Conservation (phyloP, 2,888 invertebrate genomes). For the Andrena fulva region DNA sequence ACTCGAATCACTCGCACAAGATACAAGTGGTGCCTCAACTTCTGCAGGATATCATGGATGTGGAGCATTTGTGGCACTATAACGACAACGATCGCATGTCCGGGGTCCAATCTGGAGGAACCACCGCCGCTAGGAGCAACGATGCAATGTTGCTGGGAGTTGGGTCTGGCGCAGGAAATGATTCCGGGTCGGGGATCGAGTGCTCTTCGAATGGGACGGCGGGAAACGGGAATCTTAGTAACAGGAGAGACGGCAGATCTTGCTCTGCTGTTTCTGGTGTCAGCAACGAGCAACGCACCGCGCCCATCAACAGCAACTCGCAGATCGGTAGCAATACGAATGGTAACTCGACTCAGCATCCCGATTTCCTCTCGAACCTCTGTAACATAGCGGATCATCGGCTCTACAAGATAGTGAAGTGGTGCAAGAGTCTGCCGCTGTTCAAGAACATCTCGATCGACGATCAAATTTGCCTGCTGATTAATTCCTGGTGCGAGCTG, state of each 20-base stretch:
- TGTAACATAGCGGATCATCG: constrained; percentile 98
- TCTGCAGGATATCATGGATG: constrained; percentile 96
- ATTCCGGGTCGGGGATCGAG: constrained; percentile 43
- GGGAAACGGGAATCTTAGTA: constrained; percentile 64
- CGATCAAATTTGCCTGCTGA: constrained; percentile 98
- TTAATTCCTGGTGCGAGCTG: constrained; percentile 99
- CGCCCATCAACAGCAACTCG: constrained; percentile 62
- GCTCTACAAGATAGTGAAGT: constrained; percentile 98
- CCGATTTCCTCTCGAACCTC: constrained; percentile 94
- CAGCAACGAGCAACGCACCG: constrained; percentile 70
- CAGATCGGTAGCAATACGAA: constrained; percentile 70
- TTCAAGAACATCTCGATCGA: constrained; percentile 99
- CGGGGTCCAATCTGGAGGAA: constrained; percentile 78
- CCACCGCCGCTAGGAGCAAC: constrained; percentile 36
- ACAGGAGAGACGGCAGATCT: constrained; percentile 68
- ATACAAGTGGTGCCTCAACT: constrained; percentile 82
- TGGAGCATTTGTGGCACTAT: constrained; percentile 98
- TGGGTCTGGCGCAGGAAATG: constrained; percentile 46
- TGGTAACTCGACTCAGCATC: constrained; percentile 85
- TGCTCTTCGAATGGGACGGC: constrained; percentile 61
- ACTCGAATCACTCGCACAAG: constrained; percentile 83
- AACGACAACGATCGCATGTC: constrained; percentile 92
- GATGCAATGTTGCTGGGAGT: constrained; percentile 57
- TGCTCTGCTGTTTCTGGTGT: constrained; percentile 65
- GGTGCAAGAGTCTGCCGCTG: constrained; percentile 98